phyloP scores from a whole-genome alignment of 2,113 vertebrate species.

The Macaca fascicularis region T2T-MFA8v1.1 NC_088380.1:28326001-28326500 shows the following conservation, averaged over 20 bases:
- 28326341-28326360: background rate
- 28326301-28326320: background rate
- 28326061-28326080: background rate
- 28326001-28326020: background rate
- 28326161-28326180: background rate
- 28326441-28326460: background rate
- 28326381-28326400: background rate
- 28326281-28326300: background rate
- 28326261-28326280: background rate
- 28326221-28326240: background rate
- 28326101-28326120: background rate
- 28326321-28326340: background rate
- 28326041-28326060: background rate
- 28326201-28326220: background rate
- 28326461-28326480: background rate
- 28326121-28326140: background rate
- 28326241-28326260: background rate
- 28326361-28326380: background rate
- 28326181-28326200: background rate
- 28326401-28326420: background rate
- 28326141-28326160: background rate
- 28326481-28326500: background rate
- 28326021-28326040: background rate
- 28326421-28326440: background rate
- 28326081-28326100: background rate